Conservation (phyloP, 2,888 invertebrate species). For the Fragum sueziense region DNA sequence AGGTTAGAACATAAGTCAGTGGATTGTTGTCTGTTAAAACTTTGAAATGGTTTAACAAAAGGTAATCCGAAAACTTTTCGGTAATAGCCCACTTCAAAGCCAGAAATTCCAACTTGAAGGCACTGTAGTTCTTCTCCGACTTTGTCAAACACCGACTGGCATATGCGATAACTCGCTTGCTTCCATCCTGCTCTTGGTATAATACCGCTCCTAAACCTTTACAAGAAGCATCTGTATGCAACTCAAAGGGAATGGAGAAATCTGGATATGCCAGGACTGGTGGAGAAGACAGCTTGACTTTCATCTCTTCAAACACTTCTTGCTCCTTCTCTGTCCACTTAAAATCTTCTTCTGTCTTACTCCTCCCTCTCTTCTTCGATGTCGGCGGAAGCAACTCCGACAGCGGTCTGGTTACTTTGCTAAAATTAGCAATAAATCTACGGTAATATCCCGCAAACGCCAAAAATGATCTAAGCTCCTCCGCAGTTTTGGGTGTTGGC, state of each 20-base stretch:
- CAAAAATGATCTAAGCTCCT: slow-evolving; percentile 47
- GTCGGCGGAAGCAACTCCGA: slow-evolving; percentile 27
- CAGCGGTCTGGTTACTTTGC: slow-evolving; percentile 43
- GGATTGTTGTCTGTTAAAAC: background rate
- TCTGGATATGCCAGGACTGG: slow-evolving; percentile 33
- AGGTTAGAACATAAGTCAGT: background rate
- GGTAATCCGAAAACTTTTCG: background rate
- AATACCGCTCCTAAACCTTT: slow-evolving; percentile 40
- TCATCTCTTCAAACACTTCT: slow-evolving; percentile 25
- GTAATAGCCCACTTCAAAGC: background rate
- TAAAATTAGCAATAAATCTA: slow-evolving; percentile 44
- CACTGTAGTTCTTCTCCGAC: slow-evolving; percentile 15
- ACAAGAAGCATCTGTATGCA: slow-evolving; percentile 40
- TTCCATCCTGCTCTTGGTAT: slow-evolving; percentile 36
- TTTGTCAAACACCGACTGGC: slow-evolving; percentile 41
- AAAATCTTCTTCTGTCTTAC: background rate
- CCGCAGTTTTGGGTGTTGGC: slow-evolving; percentile 44
- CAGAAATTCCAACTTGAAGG: slow-evolving; percentile 3
- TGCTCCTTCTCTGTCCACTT: slow-evolving; percentile 31
- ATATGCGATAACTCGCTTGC: slow-evolving; percentile 38
- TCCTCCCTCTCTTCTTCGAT: background rate
- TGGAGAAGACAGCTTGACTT: slow-evolving; percentile 30
- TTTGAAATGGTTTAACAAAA: background rate
- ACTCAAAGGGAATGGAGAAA: slow-evolving; percentile 27
- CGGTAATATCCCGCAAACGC: slow-evolving; percentile 53